phyloP scores from a whole-genome alignment of 1,140 invertebrate species.

The Sycophila sp. region DNA sequence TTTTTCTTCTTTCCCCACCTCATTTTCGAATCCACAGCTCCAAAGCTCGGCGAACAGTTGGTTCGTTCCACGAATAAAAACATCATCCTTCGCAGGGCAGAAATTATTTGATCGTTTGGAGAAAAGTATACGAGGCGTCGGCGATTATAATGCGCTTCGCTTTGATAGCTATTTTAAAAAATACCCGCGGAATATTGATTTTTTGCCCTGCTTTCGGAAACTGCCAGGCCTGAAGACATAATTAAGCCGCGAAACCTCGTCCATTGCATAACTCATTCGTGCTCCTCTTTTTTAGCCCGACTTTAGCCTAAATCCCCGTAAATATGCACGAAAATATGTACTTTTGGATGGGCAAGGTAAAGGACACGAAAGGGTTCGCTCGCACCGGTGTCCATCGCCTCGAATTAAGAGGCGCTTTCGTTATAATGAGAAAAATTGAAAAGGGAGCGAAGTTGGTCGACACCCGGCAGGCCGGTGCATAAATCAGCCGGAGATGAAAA shows the following conservation, averaged over 20 bases:
- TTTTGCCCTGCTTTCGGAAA: too few species aligned
- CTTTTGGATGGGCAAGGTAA: too few species aligned
- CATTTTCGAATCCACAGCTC: conserved; percentile 26
- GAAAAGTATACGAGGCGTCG: conserved; percentile 5
- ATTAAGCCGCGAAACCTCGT: conserved; percentile 30
- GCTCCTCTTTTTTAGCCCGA: neutral
- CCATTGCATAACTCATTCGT: neutral
- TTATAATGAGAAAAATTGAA: too few species aligned
- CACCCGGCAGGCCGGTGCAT: neutral
- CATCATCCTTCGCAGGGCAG: conserved; percentile 25
- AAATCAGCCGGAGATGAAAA: conserved; percentile 5
- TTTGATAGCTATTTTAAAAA: conserved; percentile 8
- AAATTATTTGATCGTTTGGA: conserved; percentile 37
- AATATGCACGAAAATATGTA: too few species aligned
- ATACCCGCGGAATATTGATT: conserved; percentile 15
- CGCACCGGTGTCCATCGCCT: too few species aligned
- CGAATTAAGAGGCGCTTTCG: too few species aligned
- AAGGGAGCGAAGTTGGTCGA: too few species aligned
- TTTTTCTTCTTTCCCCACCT: conserved; percentile 1
- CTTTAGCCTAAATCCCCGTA: too few species aligned
- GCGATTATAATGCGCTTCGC: neutral
- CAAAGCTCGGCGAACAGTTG: neutral
- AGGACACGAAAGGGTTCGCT: too few species aligned
- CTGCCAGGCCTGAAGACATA: conserved; percentile 38
- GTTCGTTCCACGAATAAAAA: conserved; percentile 38